A percentile compares a stretch with the other conserved stretches of the same genome.
Evolutionary conservation across 1,140 invertebrate genomes (phyloP).

Genomic region (Rhopalosiphum maidis): DNA sequence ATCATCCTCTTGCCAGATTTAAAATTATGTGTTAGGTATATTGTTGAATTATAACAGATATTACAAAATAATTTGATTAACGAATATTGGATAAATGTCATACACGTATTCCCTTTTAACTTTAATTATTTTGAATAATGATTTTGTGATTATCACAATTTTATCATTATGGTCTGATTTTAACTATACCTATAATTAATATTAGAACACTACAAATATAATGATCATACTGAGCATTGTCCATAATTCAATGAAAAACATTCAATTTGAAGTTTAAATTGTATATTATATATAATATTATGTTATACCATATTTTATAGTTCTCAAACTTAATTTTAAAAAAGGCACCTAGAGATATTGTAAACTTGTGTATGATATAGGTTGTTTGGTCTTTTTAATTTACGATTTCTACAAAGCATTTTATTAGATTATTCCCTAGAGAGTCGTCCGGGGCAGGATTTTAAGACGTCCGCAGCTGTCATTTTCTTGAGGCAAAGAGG

Average conservation of each 20-base stretch:
- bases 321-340: background rate
- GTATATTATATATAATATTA: background rate
- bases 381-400: conserved; percentile 22
- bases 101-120: background rate
- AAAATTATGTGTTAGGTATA: background rate
- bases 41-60: background rate
- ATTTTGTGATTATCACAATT: background rate
- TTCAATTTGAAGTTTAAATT: background rate
- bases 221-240: background rate
- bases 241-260: background rate
- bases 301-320: background rate
- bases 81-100: background rate
- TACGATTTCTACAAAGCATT: background rate
- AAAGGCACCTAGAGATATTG: background rate
- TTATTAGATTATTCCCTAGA: background rate
- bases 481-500: background rate
- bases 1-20: background rate
- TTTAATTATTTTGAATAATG: background rate
- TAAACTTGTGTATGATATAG: background rate
- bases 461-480: conserved; percentile 39
- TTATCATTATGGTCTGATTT: background rate
- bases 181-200: background rate
- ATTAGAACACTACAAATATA: background rate
- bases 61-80: background rate
- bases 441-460: background rate